Evolutionary conservation across 2,888 invertebrate species (phyloP).

Genomic region (Aphodius granarius): DNA sequence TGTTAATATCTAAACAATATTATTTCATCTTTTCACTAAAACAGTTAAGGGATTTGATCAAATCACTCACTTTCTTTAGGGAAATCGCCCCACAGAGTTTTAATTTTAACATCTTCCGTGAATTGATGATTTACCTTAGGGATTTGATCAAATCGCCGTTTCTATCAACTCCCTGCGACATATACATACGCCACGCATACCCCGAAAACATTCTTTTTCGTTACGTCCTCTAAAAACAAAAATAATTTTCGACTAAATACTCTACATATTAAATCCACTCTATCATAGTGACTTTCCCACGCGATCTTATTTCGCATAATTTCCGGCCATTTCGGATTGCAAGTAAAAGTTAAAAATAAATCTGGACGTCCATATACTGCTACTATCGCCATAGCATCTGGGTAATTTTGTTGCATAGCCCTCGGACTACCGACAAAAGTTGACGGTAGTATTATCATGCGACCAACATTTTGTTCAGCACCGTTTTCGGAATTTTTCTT

Average conservation of each 20-base stretch:
- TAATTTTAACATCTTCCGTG: constrained; percentile 21
- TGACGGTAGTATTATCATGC: constrained; percentile 39
- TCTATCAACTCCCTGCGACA: constrained; percentile 24
- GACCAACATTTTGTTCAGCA: constrained; percentile 34
- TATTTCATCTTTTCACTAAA: constrained; percentile 27
- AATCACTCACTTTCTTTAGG: constrained; percentile 32
- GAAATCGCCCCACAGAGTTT: constrained; percentile 25
- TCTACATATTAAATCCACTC: constrained; percentile 39
- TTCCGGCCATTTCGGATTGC: constrained; percentile 41
- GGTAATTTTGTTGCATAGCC: constrained; percentile 42
- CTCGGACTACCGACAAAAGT: constrained; percentile 41
- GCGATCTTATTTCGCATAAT: constrained; percentile 26
- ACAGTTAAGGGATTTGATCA: constrained; percentile 31
- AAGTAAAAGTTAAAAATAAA: constrained; percentile 44
- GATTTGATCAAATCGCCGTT: constrained; percentile 30
- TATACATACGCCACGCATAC: no score
- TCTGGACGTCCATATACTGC: constrained; percentile 43
- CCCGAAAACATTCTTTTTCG: constrained; percentile 13
- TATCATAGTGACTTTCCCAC: constrained; percentile 24
- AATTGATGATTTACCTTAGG: constrained; percentile 24
- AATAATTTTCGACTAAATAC: constrained; percentile 39
- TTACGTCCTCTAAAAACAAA: constrained; percentile 32
- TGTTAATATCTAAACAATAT: constrained; percentile 1
- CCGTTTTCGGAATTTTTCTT: constrained; percentile 38
- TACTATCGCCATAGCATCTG: constrained; percentile 45